phyloP scores from a whole-genome alignment of 2,888 invertebrate genomes.

The Brenthis ino region DNA sequence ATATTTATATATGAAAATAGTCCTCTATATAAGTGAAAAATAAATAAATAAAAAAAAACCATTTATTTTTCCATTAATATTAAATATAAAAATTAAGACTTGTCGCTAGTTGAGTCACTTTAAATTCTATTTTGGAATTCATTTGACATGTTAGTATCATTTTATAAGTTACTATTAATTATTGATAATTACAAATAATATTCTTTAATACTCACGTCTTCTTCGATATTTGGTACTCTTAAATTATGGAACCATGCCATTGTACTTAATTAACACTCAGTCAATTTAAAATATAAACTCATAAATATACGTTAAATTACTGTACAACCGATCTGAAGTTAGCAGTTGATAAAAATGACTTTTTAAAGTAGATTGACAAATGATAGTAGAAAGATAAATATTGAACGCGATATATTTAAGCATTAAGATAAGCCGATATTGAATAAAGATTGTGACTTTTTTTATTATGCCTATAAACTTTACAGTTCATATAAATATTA shows the following conservation, averaged over 20 bases:
- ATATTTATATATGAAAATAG: too few species aligned
- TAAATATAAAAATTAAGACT: too few species aligned
- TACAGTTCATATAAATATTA: too few species aligned
- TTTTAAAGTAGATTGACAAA: slow-evolving; percentile 10
- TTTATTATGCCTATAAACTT: too few species aligned
- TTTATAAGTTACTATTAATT: not conserved
- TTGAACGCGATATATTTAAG: not conserved
- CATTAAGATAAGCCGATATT: slow-evolving; percentile 18
- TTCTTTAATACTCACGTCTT: slow-evolving; percentile 17
- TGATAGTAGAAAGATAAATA: slow-evolving; percentile 3
- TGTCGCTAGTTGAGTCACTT: too few species aligned
- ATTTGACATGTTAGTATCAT: not conserved
- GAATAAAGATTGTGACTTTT: too few species aligned
- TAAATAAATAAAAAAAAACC: not conserved
- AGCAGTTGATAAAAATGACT: slow-evolving; percentile 49
- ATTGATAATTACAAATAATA: too few species aligned
- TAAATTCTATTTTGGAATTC: too few species aligned
- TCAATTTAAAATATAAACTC: slow-evolving; percentile 9
- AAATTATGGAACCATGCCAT: slow-evolving; percentile 25
- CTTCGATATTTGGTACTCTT: slow-evolving; percentile 21
- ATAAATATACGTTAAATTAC: slow-evolving; percentile 21
- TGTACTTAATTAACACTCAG: not conserved
- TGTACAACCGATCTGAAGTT: slow-evolving; percentile 54
- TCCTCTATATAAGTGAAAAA: not conserved
- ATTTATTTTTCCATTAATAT: too few species aligned